Evolutionary conservation across 2,888 invertebrate species (phyloP), one percentile per base, ranked within the genome.

Genomic region (Lacanobia oleracea): DNA sequence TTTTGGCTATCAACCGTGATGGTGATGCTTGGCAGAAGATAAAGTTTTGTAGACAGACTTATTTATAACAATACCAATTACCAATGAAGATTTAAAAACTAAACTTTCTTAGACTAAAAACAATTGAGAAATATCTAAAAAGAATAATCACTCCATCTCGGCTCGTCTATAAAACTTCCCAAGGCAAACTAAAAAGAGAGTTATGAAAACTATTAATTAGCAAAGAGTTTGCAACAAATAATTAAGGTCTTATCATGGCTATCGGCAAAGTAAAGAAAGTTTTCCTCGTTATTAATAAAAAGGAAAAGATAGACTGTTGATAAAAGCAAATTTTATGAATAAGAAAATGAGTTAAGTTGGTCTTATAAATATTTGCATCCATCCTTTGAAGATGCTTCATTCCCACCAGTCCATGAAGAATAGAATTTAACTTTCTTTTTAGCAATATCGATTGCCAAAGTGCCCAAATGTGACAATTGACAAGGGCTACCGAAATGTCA

Each of bases 191-290:
- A 57, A 54, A 66, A 53, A 60, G 16, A n/a, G 21, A 61, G 48
- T 54, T 63, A n/a, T 40, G 10, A 57, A 77, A 71, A 81, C 71
- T 67, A 71, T 62, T 79, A 71, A 81, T 81, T 77, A 77, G 71
- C 67, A 23, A 56, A 61, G 51, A 76, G 77, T 79, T 81, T 57
- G 48, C 61, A 71, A 81, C 63, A 61, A 67, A 81, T 65, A 64
- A 71, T 67, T 23, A 71, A 71, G 37, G 0, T 56, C 67, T 65
- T 70, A 81, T 71, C 33, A 51, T 23, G 53, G 12, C 48, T 77
- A 65, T 76, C 71, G 77, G 7, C 57, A 53, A 43, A 57, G 7
- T 53, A 43, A 60, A 45, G 21, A 57, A 60, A 79, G 16, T 75
- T 67, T 76, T 33, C 33, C 33, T 43, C 7, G 21, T 45, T 57